phyloP scores from a whole-genome alignment of 2,797 vertebrate species.

The Melanotaenia maccullochi region DNA sequence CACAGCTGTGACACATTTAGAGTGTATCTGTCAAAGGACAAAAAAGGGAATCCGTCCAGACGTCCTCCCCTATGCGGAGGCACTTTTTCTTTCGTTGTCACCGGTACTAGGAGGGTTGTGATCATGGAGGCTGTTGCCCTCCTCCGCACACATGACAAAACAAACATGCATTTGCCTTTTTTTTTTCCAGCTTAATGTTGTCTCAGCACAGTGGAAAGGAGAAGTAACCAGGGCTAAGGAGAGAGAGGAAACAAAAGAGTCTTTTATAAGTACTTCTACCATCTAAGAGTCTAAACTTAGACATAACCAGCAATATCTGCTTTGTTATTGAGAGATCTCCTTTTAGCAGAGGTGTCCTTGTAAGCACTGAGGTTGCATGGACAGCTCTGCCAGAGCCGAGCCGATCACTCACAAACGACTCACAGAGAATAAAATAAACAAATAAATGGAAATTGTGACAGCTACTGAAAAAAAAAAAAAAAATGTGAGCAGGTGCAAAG shows the following conservation, averaged over 20 bases:
- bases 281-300: slow-evolving; percentile 11
- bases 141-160: slow-evolving; percentile 51
- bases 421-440: slow-evolving; percentile 25
- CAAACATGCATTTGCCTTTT: slow-evolving; percentile 32
- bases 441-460: slow-evolving; percentile 50
- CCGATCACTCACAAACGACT: neutral
- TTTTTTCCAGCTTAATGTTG: slow-evolving; percentile 1
- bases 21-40: slow-evolving; percentile 73
- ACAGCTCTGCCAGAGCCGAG: neutral
- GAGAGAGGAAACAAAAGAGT: neutral
- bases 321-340: neutral
- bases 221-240: neutral
- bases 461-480: slow-evolving; percentile 21
- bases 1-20: slow-evolving; percentile 59
- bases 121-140: slow-evolving; percentile 48
- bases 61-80: slow-evolving; percentile 45
- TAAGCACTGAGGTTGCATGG: neutral
- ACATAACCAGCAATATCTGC: slow-evolving; percentile 7
- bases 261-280: neutral
- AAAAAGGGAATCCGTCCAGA: slow-evolving; percentile 64
- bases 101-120: slow-evolving; percentile 31
- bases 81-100: slow-evolving; percentile 52
- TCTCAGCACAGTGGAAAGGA: slow-evolving; percentile 18
- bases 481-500: slow-evolving; percentile 60
- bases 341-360: slow-evolving; percentile 1